A percentile compares a stretch with the other conserved stretches of the same genome.
These are phyloP conservation scores for Coremacera marginata DNA, from an alignment of 2,888 invertebrate species.

Conservation along the genomic window DNA sequence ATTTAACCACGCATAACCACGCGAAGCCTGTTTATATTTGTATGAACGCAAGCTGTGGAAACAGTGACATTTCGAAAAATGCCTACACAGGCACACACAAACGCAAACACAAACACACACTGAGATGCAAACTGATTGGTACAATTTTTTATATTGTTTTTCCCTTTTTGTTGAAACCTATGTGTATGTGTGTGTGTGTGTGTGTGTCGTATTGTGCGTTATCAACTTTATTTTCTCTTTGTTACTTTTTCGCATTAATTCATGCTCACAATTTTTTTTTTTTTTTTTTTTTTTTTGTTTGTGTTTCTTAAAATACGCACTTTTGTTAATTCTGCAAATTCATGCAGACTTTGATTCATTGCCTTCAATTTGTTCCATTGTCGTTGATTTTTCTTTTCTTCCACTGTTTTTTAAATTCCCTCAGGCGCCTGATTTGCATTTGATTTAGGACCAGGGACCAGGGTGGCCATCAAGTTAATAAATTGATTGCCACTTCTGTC, in stretches of 20 bases:
- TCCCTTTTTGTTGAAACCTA: not conserved
- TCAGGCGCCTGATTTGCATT: constrained; percentile 2
- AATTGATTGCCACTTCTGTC: constrained; percentile 10
- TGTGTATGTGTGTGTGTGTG: not conserved
- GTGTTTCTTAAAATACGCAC: not conserved
- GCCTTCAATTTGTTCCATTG: not conserved
- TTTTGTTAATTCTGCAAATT: constrained; percentile 10
- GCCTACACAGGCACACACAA: not conserved
- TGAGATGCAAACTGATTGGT: not conserved
- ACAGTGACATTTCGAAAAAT: not conserved
- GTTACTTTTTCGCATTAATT: not conserved
- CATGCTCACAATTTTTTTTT: not conserved
- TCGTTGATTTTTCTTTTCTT: not conserved
- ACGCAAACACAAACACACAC: not conserved
- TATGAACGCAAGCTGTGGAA: not conserved
- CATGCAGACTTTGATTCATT: not conserved
- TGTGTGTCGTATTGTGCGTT: not conserved
- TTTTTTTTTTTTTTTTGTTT: not conserved
- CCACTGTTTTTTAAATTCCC: not conserved
- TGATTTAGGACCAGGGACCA: not conserved
- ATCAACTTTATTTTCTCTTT: not conserved
- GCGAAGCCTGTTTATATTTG: not conserved
- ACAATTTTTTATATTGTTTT: not conserved
- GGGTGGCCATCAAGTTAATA: not conserved
- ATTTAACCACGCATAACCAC: not conserved